Base-by-base conservation (phyloP, 1,140 invertebrate genomes). In the Drosophila rufa region DNA sequence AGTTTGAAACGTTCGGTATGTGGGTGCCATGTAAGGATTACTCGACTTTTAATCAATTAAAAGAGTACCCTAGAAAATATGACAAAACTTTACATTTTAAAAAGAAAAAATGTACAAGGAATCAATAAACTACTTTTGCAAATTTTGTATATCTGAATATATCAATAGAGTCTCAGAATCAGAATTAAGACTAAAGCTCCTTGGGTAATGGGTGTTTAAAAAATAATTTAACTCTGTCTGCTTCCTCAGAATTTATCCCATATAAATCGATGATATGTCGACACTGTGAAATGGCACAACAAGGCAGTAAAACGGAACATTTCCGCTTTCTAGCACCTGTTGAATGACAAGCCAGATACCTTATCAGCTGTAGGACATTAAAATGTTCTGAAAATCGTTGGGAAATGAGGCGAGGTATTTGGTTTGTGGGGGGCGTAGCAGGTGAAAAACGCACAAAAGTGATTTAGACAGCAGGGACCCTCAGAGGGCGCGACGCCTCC, bases 381-480 rank as follows among this genome's bases (percentile, higher is more conserved):
- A 66, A 86, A 68, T 75, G 69, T 64, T 70, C 60, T 67, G 30
- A 61, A 86, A 70, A 83, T 67, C 55, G 48, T 12, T 71, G 79
- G 69, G 75, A 87, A 81, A 76, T 79, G 65, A 65, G 77, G 53
- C 83, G 57, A 59, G 62, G 64, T 64, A 77, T 79, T 81, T 71
- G 48, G 30, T 53, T 46, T 78, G 55, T 46, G 42, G 59, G 59
- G 57, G 46, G 59, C 76, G 65, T 51, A 58, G 64, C 48, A 68
- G 48, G 67, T 70, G 67, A 76, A 71, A 89, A 91, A 91, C 82
- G 86, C 82, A 91, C 87, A 86, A 91, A 91, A 87, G 82, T 82
- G 86, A 87, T 91, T 86, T 82, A 78, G 79, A 87, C 82, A 86
- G 80, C 61, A 27, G 69, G 70, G 66, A 67, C 48, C 61, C 22